Evolutionary conservation across 2,113 vertebrate genomes (phyloP).

Genomic region (Cyphomyrus discorhynchus): DNA sequence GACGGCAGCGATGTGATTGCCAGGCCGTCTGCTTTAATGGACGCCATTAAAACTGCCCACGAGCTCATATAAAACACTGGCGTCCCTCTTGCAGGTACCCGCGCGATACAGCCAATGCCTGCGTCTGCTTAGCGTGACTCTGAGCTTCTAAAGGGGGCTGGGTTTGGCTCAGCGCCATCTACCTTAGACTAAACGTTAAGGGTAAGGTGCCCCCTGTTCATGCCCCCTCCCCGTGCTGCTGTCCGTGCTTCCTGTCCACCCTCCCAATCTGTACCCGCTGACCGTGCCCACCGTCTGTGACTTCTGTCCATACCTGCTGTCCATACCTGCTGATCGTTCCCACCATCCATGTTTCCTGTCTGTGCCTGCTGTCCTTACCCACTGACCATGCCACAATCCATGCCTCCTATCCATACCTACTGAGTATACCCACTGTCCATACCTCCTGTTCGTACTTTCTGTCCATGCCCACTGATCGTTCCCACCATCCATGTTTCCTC

Average conservation of each 20-base stretch:
- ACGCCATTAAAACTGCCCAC: background rate
- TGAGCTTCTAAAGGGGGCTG: background rate
- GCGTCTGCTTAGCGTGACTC: background rate
- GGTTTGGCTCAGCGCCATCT: background rate
- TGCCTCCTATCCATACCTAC: too few relatives aligned
- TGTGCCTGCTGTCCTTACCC: background rate
- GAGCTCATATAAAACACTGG: background rate
- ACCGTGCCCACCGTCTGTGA: background rate
- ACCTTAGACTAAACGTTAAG: background rate
- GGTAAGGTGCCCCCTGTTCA: background rate
- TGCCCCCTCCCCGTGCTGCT: background rate
- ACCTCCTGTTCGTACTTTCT: background rate
- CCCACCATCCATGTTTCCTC: background rate
- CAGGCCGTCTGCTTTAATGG: background rate
- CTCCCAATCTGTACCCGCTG: too few relatives aligned
- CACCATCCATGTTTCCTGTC: background rate
- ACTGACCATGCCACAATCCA: background rate
- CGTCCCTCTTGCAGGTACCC: conserved; percentile 25
- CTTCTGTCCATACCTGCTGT: too few relatives aligned
- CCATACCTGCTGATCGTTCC: background rate
- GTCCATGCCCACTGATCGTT: background rate
- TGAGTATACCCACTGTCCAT: background rate
- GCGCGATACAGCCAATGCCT: background rate
- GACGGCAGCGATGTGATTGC: background rate
- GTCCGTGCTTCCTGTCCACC: background rate